Conservation (phyloP, 2,888 invertebrate genomes). For the Synergus japonicus region DNA sequence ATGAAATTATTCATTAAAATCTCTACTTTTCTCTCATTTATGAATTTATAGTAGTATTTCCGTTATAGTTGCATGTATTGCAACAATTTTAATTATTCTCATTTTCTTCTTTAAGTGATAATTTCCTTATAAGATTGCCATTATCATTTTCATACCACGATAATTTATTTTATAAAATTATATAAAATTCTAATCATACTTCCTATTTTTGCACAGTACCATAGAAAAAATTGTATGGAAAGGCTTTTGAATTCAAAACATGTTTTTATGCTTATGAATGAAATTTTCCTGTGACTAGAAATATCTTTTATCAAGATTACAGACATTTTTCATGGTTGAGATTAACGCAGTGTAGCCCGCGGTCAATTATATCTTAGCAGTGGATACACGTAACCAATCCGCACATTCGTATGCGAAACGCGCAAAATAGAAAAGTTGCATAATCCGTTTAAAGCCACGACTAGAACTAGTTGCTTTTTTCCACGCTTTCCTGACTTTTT, state of each 20-base stretch:
- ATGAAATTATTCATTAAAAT: constrained; percentile 32
- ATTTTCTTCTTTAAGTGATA: background rate
- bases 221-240: background rate
- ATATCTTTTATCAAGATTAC: constrained; percentile 6
- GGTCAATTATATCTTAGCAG: constrained; percentile 29
- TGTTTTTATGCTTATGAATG: background rate
- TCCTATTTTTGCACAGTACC: constrained; percentile 19
- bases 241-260: background rate
- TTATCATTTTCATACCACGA: no score
- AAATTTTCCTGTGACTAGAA: background rate
- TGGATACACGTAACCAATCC: constrained; percentile 28
- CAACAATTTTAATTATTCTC: background rate
- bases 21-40: background rate
- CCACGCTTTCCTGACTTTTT: constrained; percentile 29
- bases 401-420: constrained; percentile 32
- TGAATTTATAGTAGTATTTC: background rate
- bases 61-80: background rate
- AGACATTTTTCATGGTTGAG: constrained; percentile 5
- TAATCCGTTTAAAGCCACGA: constrained; percentile 38
- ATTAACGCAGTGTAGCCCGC: constrained; percentile 4
- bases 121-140: no score
- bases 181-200: background rate
- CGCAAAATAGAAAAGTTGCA: constrained; percentile 41
- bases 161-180: background rate
- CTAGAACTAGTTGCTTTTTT: constrained; percentile 36